Base-by-base conservation (phyloP, 2,113 vertebrate genomes). In the Urocitellus parryii region DNA sequence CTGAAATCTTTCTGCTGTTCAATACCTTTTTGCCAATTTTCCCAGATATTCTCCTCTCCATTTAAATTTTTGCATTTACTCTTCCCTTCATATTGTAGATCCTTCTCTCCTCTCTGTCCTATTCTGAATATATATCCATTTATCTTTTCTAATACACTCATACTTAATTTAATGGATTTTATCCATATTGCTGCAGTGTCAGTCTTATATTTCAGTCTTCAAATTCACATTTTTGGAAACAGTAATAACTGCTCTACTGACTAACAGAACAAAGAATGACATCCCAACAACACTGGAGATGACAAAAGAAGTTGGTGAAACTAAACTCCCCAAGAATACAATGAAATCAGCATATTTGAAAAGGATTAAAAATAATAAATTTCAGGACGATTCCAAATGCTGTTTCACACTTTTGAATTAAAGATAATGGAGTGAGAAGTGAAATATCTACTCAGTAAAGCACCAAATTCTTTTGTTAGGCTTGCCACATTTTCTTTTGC, bases 341-440 rank as follows among this genome's bases (percentile, higher is more conserved):
- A 70, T 90, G 34, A 94, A 97, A 96, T 95, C 96, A 95, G 95
- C 93, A 82, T 94, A 95, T 76, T 96, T 96, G 91, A 92, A 93
- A 85, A 95, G 74, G 96, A 93, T 97, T 97, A 97, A 96, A 80
- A 58, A 97, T 95, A 97, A 89, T 79, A 82, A 56, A 61, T 14
- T 96, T 83, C 70, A 97, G 85, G 90, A 85, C 83, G 98, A 91
- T 83, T 97, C 90, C 92, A 94, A 98, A 94, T 39, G 93, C 51
- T 96, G 95, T 96, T 94, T 97, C 97, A 91, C 8, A 95, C 97
- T 97, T 97, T 90, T 93, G 90, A 98, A 97, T 94, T 90, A 98
- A 97, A 96, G 65, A 94, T 90, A 97, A 79, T 48, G 74, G 74
- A 84, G 51, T 98, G 96, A 97, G 91, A 98, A 97, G 97, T 85